Evolutionary conservation across 2,888 invertebrate species (phyloP).

Genomic region (Philopedon plagiatum): DNA sequence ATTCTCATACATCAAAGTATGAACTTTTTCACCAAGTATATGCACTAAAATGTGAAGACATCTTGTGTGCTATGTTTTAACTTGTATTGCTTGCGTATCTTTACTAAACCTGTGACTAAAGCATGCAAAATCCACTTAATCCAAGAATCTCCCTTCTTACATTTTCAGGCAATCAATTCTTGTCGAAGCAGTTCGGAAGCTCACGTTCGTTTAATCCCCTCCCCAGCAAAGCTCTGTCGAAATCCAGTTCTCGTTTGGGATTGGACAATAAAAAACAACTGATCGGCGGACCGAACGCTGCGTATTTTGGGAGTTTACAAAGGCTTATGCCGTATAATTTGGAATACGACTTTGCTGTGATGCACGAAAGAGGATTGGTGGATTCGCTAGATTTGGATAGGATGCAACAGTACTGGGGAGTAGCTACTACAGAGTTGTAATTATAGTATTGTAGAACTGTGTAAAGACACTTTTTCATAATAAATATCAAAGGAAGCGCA

Average conservation of each 20-base stretch:
- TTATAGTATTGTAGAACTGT: no score
- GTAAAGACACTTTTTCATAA: no score
- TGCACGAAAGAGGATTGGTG: slow-evolving; percentile 81
- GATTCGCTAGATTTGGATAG: slow-evolving; percentile 87
- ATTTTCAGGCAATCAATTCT: slow-evolving; percentile 68
- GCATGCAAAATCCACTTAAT: slow-evolving; percentile 36
- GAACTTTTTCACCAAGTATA: no score
- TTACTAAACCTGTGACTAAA: slow-evolving; percentile 34
- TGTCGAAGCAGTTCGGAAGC: slow-evolving; percentile 85
- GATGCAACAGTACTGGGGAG: slow-evolving; percentile 93
- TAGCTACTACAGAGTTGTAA: slow-evolving; percentile 87
- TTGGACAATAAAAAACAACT: slow-evolving; percentile 73
- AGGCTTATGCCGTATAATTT: slow-evolving; percentile 87
- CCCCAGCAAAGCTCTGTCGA: slow-evolving; percentile 70
- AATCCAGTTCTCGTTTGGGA: slow-evolving; percentile 69
- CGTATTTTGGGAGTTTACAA: slow-evolving; percentile 89
- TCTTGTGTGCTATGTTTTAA: no score
- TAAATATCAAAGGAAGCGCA: no score
- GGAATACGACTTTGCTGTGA: slow-evolving; percentile 87
- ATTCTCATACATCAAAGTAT: no score
- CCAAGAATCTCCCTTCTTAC: slow-evolving; percentile 21
- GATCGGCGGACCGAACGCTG: slow-evolving; percentile 84
- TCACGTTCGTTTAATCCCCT: slow-evolving; percentile 83
- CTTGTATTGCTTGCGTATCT: not conserved
- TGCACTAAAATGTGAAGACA: not conserved